Percentiles rank a stretch among this genome's conserved stretches.
Conservation (phyloP, 2,888 invertebrate species). For the Spisula solida region DNA sequence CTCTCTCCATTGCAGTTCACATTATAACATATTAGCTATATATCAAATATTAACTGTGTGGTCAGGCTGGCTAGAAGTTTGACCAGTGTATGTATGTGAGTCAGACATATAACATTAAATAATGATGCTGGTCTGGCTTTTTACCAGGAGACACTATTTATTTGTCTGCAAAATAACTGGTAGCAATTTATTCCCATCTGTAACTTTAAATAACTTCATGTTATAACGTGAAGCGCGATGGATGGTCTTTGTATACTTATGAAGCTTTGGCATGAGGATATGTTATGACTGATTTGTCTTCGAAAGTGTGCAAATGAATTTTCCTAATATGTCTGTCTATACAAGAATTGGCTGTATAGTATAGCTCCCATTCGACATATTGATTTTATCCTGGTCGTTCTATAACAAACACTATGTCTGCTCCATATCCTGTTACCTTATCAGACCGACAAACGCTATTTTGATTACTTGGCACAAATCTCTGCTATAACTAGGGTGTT, state of each 20-base stretch:
- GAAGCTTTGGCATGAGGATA: background rate
- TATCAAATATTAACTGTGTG: too few relatives aligned
- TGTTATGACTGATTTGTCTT: background rate
- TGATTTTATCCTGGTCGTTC: background rate
- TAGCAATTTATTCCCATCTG: slow-evolving; percentile 4
- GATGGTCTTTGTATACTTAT: background rate
- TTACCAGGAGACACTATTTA: background rate
- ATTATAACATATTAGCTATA: too few relatives aligned
- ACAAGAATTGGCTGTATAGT: background rate
- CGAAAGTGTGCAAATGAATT: background rate
- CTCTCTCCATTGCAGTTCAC: too few relatives aligned
- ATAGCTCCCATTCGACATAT: background rate
- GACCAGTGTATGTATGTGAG: background rate
- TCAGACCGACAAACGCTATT: too few relatives aligned
- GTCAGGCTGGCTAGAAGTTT: too few relatives aligned
- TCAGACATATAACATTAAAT: background rate
- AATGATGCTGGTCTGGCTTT: background rate
- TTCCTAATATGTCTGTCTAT: background rate
- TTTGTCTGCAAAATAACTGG: background rate
- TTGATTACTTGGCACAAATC: background rate
- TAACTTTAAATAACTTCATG: background rate
- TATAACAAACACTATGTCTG: too few relatives aligned
- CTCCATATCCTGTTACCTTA: too few relatives aligned
- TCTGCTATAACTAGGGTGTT: background rate
- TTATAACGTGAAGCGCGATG: background rate